Percentiles rank a stretch among this genome's conserved stretches.
Conservation (phyloP, 2,797 vertebrate species). For the Schizopygopsis pylzovi region DNA sequence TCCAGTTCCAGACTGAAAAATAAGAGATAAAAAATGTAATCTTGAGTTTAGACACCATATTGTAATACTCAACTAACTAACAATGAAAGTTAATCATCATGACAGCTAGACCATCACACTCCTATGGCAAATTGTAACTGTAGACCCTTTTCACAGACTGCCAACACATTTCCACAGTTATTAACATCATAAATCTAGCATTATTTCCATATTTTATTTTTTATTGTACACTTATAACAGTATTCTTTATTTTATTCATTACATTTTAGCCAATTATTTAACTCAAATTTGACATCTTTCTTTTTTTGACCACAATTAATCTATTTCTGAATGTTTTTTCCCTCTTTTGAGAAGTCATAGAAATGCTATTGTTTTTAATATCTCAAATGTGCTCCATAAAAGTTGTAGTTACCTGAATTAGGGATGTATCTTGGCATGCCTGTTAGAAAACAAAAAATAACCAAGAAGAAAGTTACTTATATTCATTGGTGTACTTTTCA, state of each 20-base stretch:
- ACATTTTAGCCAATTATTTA: neutral
- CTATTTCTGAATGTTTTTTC: neutral
- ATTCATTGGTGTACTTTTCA: neutral
- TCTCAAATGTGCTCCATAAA: neutral
- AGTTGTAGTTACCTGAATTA: slow-evolving; percentile 72
- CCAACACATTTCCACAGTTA: neutral
- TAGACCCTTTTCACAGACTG: neutral
- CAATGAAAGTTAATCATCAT: neutral
- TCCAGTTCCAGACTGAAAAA: slow-evolving; percentile 67
- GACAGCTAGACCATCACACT: neutral
- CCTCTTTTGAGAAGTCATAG: neutral
- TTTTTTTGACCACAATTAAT: neutral
- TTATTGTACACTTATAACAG: neutral
- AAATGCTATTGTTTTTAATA: neutral
- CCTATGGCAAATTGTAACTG: neutral
- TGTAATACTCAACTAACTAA: neutral
- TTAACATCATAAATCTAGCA: neutral
- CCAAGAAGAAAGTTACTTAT: neutral
- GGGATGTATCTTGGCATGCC: slow-evolving; percentile 78
- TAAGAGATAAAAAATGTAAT: neutral
- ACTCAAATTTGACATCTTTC: neutral
- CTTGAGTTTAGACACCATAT: slow-evolving; percentile 1
- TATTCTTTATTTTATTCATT: neutral
- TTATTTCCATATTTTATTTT: neutral
- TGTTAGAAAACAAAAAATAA: slow-evolving; percentile 21